These are phyloP conservation scores for Lucifuga dentata DNA, from an alignment of 2,113 vertebrate species.

Conservation along the genomic window DNA sequence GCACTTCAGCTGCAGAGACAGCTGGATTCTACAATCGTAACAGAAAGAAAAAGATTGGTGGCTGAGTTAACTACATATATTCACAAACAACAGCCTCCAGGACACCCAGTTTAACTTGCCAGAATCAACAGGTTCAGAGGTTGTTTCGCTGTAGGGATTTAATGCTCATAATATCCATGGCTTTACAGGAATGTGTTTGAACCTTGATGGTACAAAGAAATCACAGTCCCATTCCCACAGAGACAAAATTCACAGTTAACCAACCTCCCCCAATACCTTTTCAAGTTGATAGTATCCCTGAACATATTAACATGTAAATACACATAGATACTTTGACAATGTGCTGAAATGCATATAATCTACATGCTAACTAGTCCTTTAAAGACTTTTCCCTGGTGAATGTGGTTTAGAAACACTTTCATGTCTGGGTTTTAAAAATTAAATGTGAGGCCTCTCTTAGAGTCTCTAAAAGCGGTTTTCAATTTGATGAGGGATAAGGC, in stretches of 20 bases:
- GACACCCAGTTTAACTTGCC: background rate
- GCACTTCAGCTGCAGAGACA: too few relatives aligned
- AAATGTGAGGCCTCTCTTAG: conserved; percentile 77
- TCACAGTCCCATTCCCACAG: conserved; percentile 73
- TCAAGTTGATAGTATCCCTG: conserved; percentile 75
- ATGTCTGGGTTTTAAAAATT: conserved; percentile 83
- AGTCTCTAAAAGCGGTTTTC: conserved; percentile 73
- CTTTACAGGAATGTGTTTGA: conserved; percentile 80
- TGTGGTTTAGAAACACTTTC: conserved; percentile 79
- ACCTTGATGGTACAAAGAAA: conserved; percentile 76
- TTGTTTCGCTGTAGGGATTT: conserved; percentile 59
- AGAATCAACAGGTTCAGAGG: conserved; percentile 51
- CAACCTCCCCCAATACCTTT: conserved; percentile 74
- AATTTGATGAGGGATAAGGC: conserved; percentile 80
- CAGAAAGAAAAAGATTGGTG: too few relatives aligned
- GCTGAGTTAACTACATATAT: conserved; percentile 6
- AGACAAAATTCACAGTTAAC: conserved; percentile 72
- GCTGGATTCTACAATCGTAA: too few relatives aligned
- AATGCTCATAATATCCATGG: conserved; percentile 61
- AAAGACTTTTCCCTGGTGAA: conserved; percentile 73
- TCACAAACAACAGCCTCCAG: background rate
- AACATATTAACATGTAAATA: conserved; percentile 86
- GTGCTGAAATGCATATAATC: conserved; percentile 82
- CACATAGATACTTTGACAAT: conserved; percentile 80
- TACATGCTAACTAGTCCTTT: conserved; percentile 84